Percentiles rank a stretch among this genome's conserved stretches.
Conservation (phyloP, 2,888 invertebrate genomes). For the Acronicta psi region DNA sequence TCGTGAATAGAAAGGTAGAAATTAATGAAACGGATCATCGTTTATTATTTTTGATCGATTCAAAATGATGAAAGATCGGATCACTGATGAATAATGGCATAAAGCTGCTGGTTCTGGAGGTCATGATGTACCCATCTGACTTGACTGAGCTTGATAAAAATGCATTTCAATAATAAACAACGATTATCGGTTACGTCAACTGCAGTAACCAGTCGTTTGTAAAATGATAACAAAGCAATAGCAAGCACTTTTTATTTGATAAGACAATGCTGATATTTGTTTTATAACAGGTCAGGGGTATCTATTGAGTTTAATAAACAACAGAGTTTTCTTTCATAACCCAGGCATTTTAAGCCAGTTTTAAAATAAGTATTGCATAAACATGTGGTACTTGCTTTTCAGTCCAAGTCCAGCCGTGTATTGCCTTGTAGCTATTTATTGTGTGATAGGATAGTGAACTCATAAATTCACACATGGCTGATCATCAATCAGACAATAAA, state of each 20-base stretch:
- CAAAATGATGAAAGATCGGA: no score
- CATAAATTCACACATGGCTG: slow-evolving; percentile 36
- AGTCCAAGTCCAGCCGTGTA: not conserved
- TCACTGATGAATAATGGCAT: no score
- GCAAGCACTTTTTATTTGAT: not conserved
- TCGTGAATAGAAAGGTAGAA: not conserved
- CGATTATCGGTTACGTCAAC: slow-evolving; percentile 5
- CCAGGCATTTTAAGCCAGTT: no score
- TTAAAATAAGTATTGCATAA: no score
- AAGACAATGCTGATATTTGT: slow-evolving; percentile 9
- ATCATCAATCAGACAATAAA: slow-evolving; percentile 48
- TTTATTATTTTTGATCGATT: no score
- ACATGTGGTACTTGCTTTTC: not conserved
- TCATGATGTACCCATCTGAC: no score
- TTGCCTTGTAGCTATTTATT: slow-evolving; percentile 19
- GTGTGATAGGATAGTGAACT: slow-evolving; percentile 45
- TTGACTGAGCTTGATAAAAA: no score
- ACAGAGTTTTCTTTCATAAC: not conserved
- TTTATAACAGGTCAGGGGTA: slow-evolving; percentile 3
- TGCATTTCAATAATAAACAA: slow-evolving; percentile 2
- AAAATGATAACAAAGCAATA: slow-evolving; percentile 2
- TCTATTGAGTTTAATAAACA: not conserved
- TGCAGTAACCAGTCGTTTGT: slow-evolving; percentile 1
- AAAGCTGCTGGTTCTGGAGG: no score
- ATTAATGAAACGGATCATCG: no score